Base-by-base conservation (phyloP, 2,888 invertebrate genomes). In the Meta bourneti region DNA sequence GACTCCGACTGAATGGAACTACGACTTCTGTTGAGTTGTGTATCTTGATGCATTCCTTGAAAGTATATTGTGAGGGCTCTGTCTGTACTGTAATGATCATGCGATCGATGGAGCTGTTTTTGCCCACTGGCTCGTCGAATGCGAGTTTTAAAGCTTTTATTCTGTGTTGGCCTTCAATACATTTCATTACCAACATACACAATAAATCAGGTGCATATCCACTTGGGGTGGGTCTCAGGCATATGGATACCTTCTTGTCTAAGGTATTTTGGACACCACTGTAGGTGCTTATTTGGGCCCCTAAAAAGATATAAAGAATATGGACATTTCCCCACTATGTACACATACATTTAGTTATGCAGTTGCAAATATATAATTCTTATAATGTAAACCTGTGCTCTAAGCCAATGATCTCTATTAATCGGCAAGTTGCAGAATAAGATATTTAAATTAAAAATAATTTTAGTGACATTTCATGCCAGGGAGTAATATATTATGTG, bases 41-140 rank as follows among this genome's bases (percentile, higher is more conserved):
- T 16, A 88, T 80, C 13, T 49, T 69, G 5, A 88, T 51, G 6
- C 72, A 20, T 19, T 88, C 89, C 0, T 71, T 79, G 69, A 74
- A 84, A 11, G n/a, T 61, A 61, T 61, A 89, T 7, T 69, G 19
- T 0, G 52, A 51, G 6, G 89, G 89, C 6, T n/a, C 7, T 7
- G 51, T 52, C 4, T 13, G 20, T 0, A 82, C 78, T 7, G 48
- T 71, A 5, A 91, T 82, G 7, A 61, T 13, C 19, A 86, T 49
- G 61, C 74, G 61, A 6, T 49, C 72, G 5, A 91, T 91, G 7
- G 6, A n/a, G 20, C 86, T 85, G 0, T 71, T 9, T 13, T 52
- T 61, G 4, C 20, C 61, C 7, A 91, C 77, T 4, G 91, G 91
- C 1, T 77, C 75, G 8, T 80, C 78, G 71, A 91, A 91, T 9